phyloP scores from a whole-genome alignment of 2,888 invertebrate genomes.

The Catocala nupta region DNA sequence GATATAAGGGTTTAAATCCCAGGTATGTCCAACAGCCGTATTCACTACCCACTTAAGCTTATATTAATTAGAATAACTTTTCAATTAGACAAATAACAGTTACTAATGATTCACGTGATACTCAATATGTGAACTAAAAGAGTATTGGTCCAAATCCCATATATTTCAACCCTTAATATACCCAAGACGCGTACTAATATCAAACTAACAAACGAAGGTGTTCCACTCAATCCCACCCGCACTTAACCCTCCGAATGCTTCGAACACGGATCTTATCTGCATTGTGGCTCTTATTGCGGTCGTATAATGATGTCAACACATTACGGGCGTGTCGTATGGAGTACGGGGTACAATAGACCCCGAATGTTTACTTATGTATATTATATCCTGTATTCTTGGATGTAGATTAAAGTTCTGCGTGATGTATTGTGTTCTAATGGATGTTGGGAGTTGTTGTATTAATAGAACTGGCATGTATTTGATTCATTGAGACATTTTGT shows the following conservation, averaged over 20 bases:
- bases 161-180: conserved; percentile 20
- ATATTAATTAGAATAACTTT: too few species aligned
- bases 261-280: conserved; percentile 75
- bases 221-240: conserved; percentile 41
- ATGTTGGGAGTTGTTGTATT: conserved; percentile 8
- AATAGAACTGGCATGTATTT: neutral
- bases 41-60: too few species aligned
- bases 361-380: conserved; percentile 41
- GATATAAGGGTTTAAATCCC: too few species aligned
- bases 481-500: neutral
- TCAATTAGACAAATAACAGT: too few species aligned
- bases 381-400: conserved; percentile 15
- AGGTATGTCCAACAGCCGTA: too few species aligned
- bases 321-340: conserved; percentile 60
- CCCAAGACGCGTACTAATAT: conserved; percentile 35
- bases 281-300: conserved; percentile 75
- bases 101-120: too few species aligned
- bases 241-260: conserved; percentile 61
- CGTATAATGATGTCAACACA: conserved; percentile 78
- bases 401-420: conserved; percentile 20
- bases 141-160: neutral
- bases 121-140: neutral
- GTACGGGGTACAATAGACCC: conserved; percentile 50
- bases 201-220: conserved; percentile 53
- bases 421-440: conserved; percentile 12